Conservation (phyloP, 2,113 vertebrate species). For the Elachura formosa region DNA sequence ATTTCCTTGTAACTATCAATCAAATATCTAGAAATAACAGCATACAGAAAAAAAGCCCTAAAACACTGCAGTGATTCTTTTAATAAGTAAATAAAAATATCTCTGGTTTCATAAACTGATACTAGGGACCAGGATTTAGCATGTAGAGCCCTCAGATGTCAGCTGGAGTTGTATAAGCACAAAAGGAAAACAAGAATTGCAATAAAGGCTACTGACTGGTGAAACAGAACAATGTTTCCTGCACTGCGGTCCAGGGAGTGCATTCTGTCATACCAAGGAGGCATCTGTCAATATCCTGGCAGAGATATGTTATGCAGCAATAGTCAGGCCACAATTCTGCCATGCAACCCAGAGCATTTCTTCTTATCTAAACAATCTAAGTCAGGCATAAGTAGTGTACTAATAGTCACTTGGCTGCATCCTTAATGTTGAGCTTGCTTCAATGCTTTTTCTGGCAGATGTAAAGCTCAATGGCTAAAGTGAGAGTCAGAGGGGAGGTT, state of each 20-base stretch:
- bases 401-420: neutral
- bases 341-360: neutral
- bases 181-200: neutral
- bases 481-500: neutral
- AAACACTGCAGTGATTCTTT: neutral
- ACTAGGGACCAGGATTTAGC: neutral
- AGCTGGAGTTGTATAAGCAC: neutral
- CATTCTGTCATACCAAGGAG: neutral
- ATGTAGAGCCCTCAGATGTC: neutral
- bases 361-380: neutral
- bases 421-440: fast-evolving
- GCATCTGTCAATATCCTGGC: neutral
- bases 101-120: neutral
- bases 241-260: neutral
- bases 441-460: neutral
- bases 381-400: neutral
- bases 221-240: neutral
- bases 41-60: neutral
- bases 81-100: neutral
- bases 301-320: fast-evolving
- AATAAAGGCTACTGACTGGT: neutral
- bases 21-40: neutral
- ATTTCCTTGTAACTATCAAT: neutral
- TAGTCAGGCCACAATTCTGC: neutral
- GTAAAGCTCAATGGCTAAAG: neutral